Conservation (phyloP, 2,888 invertebrate genomes). For the Geophilus truncorum region DNA sequence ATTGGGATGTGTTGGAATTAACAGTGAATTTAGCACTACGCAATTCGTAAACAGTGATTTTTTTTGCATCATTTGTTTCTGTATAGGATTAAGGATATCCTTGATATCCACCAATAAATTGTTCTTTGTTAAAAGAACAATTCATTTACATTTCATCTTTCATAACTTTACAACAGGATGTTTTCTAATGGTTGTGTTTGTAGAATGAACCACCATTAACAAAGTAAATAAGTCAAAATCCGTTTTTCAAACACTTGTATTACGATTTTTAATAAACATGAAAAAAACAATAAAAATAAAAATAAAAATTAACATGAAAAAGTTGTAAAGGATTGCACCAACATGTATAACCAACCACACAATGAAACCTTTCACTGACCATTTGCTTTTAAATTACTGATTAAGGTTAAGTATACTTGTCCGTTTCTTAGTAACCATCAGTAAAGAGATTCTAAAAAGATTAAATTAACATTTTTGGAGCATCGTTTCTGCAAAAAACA, state of each 20-base stretch:
- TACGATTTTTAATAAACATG: constrained; percentile 2
- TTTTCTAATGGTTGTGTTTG: background rate
- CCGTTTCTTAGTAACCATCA: background rate
- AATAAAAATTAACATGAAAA: constrained; percentile 3
- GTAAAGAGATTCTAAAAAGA: background rate
- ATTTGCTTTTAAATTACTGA: background rate
- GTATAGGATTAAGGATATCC: too few relatives aligned
- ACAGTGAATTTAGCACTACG: too few relatives aligned
- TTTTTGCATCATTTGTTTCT: too few relatives aligned
- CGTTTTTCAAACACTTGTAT: background rate
- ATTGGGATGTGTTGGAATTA: too few relatives aligned
- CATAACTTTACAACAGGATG: too few relatives aligned
- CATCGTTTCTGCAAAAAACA: background rate
- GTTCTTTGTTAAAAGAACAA: too few relatives aligned
- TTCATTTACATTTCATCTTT: too few relatives aligned
- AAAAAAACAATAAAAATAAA: background rate
- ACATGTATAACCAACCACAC: background rate
- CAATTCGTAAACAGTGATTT: too few relatives aligned
- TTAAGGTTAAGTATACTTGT: background rate
- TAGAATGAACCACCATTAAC: too few relatives aligned
- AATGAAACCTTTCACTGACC: background rate
- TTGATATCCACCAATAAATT: too few relatives aligned
- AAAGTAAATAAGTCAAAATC: background rate
- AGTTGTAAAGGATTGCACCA: background rate
- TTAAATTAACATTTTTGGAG: background rate